These are phyloP conservation scores for Erpornis zantholeuca DNA, from an alignment of 2,113 vertebrate genomes.

Conservation along the genomic window DNA sequence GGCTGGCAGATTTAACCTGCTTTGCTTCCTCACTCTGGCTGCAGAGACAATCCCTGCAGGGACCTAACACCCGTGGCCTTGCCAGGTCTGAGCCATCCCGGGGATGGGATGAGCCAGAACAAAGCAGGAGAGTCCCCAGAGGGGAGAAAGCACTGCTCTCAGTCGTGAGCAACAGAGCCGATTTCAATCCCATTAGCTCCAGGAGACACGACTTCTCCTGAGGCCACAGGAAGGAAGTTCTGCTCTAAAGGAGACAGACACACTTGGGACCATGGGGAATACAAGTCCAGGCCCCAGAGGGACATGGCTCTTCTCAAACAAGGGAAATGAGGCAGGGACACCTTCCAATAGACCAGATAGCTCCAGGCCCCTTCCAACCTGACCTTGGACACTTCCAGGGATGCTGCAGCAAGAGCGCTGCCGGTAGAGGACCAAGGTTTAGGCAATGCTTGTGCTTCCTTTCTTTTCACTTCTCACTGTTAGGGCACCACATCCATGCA, in stretches of 20 bases:
- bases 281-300: neutral
- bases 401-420: neutral
- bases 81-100: neutral
- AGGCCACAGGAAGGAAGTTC: neutral
- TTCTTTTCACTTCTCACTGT: neutral
- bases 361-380: accelerated
- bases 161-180: neutral
- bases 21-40: neutral
- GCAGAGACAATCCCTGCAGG: neutral
- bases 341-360: neutral
- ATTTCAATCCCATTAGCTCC: neutral
- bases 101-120: neutral
- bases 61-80: neutral
- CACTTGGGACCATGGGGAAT: neutral
- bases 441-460: neutral
- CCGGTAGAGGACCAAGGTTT: neutral
- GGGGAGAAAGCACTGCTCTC: neutral
- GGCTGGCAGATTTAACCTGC: neutral
- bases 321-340: neutral
- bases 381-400: neutral
- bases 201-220: neutral
- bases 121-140: neutral
- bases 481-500: neutral
- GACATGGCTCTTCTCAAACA: neutral
- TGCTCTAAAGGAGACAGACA: neutral